Percentiles rank a stretch among this genome's conserved stretches.
Conservation (phyloP, 1,140 invertebrate species). For the Bilobella aurantiaca region DNA sequence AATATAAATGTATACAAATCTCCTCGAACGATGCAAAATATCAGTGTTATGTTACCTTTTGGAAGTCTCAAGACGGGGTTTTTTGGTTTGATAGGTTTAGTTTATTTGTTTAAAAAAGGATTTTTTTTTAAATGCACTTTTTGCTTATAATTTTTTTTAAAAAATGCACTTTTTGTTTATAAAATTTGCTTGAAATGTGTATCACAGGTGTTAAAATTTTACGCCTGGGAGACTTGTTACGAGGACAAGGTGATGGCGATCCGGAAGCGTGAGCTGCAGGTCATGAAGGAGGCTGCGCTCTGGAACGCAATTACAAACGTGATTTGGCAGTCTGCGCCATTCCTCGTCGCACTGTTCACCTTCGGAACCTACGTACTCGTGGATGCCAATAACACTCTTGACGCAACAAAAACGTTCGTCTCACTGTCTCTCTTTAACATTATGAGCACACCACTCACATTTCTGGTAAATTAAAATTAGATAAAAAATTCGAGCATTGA, state of each 20-base stretch:
- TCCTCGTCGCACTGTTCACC: conserved; percentile 71
- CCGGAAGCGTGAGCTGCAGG: conserved; percentile 69
- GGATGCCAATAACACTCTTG: conserved; percentile 55
- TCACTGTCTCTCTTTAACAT: conserved; percentile 96
- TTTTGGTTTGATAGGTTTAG: too few relatives aligned
- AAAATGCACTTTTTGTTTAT: too few relatives aligned
- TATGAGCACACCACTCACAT: conserved; percentile 51
- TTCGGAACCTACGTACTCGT: conserved; percentile 51
- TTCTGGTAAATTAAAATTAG: too few relatives aligned
- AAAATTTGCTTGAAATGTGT: too few relatives aligned
- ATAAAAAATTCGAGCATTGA: too few relatives aligned
- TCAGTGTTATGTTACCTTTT: too few relatives aligned
- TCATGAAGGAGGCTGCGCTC: conserved; percentile 72
- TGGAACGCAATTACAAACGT: conserved; percentile 81
- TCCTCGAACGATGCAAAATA: too few relatives aligned
- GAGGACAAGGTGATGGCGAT: conserved; percentile 73
- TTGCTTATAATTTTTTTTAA: too few relatives aligned
- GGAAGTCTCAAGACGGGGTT: too few relatives aligned
- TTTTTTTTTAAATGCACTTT: too few relatives aligned
- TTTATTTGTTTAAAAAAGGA: too few relatives aligned
- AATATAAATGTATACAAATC: too few relatives aligned
- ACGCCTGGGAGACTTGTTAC: conserved; percentile 79
- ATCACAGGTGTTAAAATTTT: conserved; percentile 6
- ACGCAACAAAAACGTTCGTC: conserved; percentile 86
- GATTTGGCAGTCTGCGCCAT: conserved; percentile 89